Percentiles rank a stretch among this genome's conserved stretches.
Conservation (phyloP, 2,888 invertebrate genomes). For the Pollenia griseotomentosa region DNA sequence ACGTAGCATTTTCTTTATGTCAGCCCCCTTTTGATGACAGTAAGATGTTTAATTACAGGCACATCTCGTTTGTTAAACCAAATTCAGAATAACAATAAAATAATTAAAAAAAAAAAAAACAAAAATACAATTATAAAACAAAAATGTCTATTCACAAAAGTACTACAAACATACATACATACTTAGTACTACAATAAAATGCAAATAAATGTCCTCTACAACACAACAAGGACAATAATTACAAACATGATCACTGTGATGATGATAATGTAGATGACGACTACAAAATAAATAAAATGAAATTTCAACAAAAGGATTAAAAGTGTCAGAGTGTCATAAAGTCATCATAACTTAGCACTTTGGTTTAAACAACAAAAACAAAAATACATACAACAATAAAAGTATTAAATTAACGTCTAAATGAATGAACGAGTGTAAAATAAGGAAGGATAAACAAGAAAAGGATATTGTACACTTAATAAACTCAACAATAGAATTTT, state of each 20-base stretch:
- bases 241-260: slow-evolving; percentile 44
- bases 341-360: slow-evolving; percentile 76
- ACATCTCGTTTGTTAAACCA: slow-evolving; percentile 2
- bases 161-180: not conserved
- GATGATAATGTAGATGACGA: slow-evolving; percentile 44
- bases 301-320: slow-evolving; percentile 77
- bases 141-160: not conserved
- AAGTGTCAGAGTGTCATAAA: slow-evolving; percentile 79
- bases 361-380: slow-evolving; percentile 36
- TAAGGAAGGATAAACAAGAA: slow-evolving; percentile 41
- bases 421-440: slow-evolving; percentile 26
- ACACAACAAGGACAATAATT: slow-evolving; percentile 46
- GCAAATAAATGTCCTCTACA: slow-evolving; percentile 15
- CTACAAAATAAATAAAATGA: slow-evolving; percentile 54
- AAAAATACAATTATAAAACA: slow-evolving; percentile 4
- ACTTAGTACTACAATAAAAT: slow-evolving; percentile 17
- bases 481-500: slow-evolving; percentile 67
- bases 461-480: slow-evolving; percentile 55
- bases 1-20: not conserved
- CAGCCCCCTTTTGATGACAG: not conserved
- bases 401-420: slow-evolving; percentile 40
- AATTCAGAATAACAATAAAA: slow-evolving; percentile 22
- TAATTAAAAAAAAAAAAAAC: not conserved
- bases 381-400: slow-evolving; percentile 50
- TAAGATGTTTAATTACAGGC: slow-evolving; percentile 36